Base-by-base conservation (phyloP, 2,888 invertebrate genomes). In the Parnassius smintheus region DNA sequence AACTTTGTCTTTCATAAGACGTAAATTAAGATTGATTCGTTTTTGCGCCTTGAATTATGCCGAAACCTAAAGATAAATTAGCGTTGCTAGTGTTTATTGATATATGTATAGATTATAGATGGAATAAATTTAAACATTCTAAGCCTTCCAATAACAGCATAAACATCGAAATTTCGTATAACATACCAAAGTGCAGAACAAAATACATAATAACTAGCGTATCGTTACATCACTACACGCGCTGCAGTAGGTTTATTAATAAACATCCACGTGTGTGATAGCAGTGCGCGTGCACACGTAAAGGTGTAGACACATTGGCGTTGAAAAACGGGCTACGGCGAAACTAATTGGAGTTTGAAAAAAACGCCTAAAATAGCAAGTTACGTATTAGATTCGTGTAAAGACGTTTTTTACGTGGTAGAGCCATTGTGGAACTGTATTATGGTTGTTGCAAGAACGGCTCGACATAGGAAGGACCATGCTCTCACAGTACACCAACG, bases 181-280 rank as follows among this genome's bases (percentile, higher is more conserved):
- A 64, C 58, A 59, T 61, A 55, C 62, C 60, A 66, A 56, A 59
- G 51, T 61, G 56, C 48, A 51, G 57, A 53, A 62, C 59, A 58
- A 70, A 66, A 55, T 62, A 63, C 62, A 59, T 53, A 57, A 62
- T 53, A 52, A 56, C 44, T 48, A 25, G 50, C 48, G 53, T 59
- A 12, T 35, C 51, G 59, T 66, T 56, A 58, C 59, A 62, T 66
- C 62, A 64, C 56, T 60, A 50, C 65, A 68, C 64, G 67, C 87
- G 88, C 81, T 82, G 86, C 85, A 75, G 77, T 68, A 25, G 50
- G 80, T 75, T 78, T 89, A 88, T 87, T 85, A 86, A 86, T 90
- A 89, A 81, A 81, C 83, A 73, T 75, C 82, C 89, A 88, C 89
- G 89, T 82, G 80, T 82, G 80, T 76, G 77, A 75, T 80, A 76